A percentile compares a stretch with the other conserved stretches of the same genome.
Conservation (phyloP, 2,888 invertebrate genomes). For the Euclidia mi region DNA sequence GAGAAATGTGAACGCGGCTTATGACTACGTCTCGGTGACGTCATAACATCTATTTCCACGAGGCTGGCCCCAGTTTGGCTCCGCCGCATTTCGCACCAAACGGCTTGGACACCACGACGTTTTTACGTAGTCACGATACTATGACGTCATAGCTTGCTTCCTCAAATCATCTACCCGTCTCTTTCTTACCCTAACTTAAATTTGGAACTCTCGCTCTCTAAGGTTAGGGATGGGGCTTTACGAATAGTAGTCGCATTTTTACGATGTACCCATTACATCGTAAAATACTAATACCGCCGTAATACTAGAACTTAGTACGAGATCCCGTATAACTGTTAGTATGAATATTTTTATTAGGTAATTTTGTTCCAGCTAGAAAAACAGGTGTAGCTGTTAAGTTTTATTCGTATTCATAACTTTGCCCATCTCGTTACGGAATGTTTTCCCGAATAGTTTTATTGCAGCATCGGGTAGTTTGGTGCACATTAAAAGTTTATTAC, state of each 20-base stretch:
- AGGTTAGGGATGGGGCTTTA: background rate
- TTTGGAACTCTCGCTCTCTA: constrained; percentile 5
- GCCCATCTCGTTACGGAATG: background rate
- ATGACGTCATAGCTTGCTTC: constrained; percentile 30
- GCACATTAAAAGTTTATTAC: too few relatives aligned
- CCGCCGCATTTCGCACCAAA: constrained; percentile 58
- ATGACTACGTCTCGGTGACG: constrained; percentile 37
- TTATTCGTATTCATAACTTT: constrained; percentile 7
- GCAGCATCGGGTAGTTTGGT: background rate
- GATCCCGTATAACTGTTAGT: constrained; percentile 29
- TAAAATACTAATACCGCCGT: constrained; percentile 1
- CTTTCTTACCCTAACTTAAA: background rate
- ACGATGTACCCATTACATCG: too few relatives aligned
- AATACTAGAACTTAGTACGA: constrained; percentile 21
- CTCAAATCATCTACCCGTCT: constrained; percentile 8
- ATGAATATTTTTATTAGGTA: constrained; percentile 48
- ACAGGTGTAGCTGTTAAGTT: constrained; percentile 31
- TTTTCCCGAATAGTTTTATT: constrained; percentile 4
- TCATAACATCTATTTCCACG: constrained; percentile 48
- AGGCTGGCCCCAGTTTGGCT: constrained; percentile 39
- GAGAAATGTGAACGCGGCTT: too few relatives aligned
- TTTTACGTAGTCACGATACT: constrained; percentile 52
- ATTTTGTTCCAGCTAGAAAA: constrained; percentile 33
- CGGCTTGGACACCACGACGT: constrained; percentile 59
- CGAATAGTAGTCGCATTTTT: constrained; percentile 14